phyloP scores from a whole-genome alignment of 2,888 invertebrate genomes.

The Villa cingulata region DNA sequence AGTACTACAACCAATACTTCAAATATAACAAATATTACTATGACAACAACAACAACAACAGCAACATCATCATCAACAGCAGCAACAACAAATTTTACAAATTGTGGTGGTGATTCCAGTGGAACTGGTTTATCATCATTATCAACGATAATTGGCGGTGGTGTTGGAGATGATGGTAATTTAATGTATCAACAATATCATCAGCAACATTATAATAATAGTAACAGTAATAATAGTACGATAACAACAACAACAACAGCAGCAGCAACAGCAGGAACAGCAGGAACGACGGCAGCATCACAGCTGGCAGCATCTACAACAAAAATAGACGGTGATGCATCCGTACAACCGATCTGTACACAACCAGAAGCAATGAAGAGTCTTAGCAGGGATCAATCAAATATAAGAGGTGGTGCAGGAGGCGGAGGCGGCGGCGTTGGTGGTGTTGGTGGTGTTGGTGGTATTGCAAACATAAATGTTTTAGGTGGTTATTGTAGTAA shows the following conservation, averaged over 20 bases:
- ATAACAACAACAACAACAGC: neutral
- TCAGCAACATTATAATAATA: neutral
- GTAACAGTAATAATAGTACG: neutral
- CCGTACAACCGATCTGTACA: constrained; percentile 32
- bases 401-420: constrained; percentile 17
- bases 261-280: no score
- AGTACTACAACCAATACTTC: constrained; percentile 9
- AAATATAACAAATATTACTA: constrained; percentile 10
- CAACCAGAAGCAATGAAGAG: constrained; percentile 30
- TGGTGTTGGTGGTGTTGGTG: constrained; percentile 15
- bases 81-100: constrained; percentile 7
- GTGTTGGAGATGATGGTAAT: no score
- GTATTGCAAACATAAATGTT: constrained; percentile 11
- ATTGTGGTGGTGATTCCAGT: neutral
- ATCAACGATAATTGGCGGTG: no score
- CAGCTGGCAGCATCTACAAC: neutral
- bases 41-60: constrained; percentile 11
- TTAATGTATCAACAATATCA: neutral
- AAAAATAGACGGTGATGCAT: constrained; percentile 18
- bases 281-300: no score
- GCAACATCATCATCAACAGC: constrained; percentile 12
- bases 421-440: no score
- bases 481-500: constrained; percentile 22
- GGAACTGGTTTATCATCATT: constrained; percentile 2
- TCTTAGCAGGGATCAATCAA: constrained; percentile 15